phyloP scores from a whole-genome alignment of 2,888 invertebrate species.

The Sicus ferrugineus region DNA sequence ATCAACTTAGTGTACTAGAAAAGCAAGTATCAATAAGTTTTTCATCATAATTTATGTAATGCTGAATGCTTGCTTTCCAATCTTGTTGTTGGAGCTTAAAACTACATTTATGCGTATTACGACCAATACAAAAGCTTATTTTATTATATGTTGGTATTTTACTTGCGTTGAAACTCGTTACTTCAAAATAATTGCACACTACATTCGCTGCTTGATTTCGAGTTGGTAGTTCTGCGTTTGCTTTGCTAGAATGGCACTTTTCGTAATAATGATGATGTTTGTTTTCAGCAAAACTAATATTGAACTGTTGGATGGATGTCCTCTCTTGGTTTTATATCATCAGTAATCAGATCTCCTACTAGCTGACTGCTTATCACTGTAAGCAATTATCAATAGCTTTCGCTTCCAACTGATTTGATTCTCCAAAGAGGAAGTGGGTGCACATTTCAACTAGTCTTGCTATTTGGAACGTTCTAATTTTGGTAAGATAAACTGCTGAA shows the following conservation, averaged over 20 bases:
- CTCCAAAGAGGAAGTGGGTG: neutral
- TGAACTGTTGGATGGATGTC: neutral
- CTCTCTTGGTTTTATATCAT: neutral
- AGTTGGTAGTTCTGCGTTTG: neutral
- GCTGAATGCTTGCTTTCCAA: neutral
- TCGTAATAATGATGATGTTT: neutral
- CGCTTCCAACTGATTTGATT: neutral
- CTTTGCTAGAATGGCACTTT: conserved; percentile 27
- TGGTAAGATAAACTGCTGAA: neutral
- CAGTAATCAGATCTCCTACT: no score
- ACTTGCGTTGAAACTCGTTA: neutral
- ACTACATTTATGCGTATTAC: conserved; percentile 2
- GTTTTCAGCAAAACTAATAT: neutral
- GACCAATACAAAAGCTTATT: conserved; percentile 5
- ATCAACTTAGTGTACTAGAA: conserved; percentile 3
- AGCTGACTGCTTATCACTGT: no score
- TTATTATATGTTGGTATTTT: neutral
- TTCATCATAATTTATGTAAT: neutral
- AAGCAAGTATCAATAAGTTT: neutral
- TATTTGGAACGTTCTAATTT: neutral
- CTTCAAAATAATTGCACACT: conserved; percentile 27
- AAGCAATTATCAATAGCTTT: no score
- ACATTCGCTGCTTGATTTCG: conserved; percentile 15
- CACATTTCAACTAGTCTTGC: conserved; percentile 4
- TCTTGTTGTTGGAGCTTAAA: neutral